phyloP scores from a whole-genome alignment of 2,797 vertebrate genomes.

The Acanthiza pusilla region DNA sequence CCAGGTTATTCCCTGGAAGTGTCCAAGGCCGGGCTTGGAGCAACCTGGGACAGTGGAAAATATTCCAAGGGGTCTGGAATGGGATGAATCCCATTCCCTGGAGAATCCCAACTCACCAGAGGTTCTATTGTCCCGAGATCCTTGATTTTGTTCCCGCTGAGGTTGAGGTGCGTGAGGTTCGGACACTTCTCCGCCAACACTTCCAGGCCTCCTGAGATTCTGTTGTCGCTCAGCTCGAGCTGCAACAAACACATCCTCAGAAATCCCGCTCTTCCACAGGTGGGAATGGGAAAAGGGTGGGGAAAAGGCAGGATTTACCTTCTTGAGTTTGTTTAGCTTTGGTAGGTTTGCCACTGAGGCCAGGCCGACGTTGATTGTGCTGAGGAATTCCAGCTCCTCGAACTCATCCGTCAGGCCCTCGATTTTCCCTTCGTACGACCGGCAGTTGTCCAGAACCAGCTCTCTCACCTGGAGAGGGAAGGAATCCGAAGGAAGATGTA shows the following conservation, averaged over 20 bases:
- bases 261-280: not conserved
- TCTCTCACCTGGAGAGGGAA: constrained; percentile 87
- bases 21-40: not conserved
- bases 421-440: constrained; percentile 94
- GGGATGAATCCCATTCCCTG: not conserved
- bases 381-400: constrained; percentile 96
- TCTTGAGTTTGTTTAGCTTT: constrained; percentile 98
- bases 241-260: constrained; percentile 39
- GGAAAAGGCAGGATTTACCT: constrained; percentile 74
- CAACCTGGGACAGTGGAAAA: not conserved
- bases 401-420: constrained; percentile 97
- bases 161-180: constrained; percentile 98
- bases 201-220: constrained; percentile 98
- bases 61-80: not conserved
- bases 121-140: constrained; percentile 99
- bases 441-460: constrained; percentile 96
- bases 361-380: constrained; percentile 97
- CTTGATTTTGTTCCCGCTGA: constrained; percentile 99
- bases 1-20: not conserved
- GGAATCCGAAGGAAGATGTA: rapidly evolving
- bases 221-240: constrained; percentile 98
- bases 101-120: constrained; percentile 80
- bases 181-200: constrained; percentile 97
- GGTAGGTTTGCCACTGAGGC: constrained; percentile 94
- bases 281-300: no score